These are phyloP conservation scores for Apostichopus californicus DNA, from an alignment of 35 echinoderm and acorn worm species.

Conservation along the genomic window DNA sequence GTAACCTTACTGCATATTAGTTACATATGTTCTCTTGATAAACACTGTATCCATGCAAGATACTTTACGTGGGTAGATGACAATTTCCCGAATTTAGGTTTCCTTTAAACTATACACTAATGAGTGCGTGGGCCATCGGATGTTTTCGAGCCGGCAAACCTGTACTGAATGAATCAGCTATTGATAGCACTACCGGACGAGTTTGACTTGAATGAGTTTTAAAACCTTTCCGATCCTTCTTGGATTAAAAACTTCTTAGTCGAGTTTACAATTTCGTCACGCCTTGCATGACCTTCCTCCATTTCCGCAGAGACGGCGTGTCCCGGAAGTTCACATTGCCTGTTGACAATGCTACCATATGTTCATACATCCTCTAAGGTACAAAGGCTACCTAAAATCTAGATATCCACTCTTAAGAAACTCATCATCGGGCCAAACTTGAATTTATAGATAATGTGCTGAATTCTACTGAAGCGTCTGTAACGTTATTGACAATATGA, in stretches of 20 bases:
- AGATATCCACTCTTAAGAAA: too few relatives aligned
- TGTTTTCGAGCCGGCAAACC: slow-evolving; percentile 33
- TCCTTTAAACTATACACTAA: background rate
- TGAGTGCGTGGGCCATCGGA: slow-evolving; percentile 5
- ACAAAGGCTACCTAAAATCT: too few relatives aligned
- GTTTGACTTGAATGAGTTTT: background rate
- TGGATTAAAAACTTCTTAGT: background rate
- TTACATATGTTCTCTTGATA: background rate
- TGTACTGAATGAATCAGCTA: background rate
- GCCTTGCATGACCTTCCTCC: background rate
- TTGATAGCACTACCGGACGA: background rate
- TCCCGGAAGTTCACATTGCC: background rate
- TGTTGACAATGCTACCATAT: background rate
- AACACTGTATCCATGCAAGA: background rate
- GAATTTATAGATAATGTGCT: too few relatives aligned
- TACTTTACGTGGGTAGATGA: background rate
- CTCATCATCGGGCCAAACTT: too few relatives aligned
- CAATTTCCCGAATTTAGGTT: background rate
- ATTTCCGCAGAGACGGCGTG: background rate
- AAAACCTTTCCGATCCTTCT: background rate
- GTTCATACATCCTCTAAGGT: too few relatives aligned
- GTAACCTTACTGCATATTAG: too few relatives aligned
- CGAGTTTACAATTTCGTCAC: background rate
- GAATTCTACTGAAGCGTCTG: too few relatives aligned
- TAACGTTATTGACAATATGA: too few relatives aligned